Percentiles rank a stretch among this genome's conserved stretches.
Evolutionary conservation across 2,888 invertebrate genomes (phyloP).

Genomic region (Herminia tarsipennalis): DNA sequence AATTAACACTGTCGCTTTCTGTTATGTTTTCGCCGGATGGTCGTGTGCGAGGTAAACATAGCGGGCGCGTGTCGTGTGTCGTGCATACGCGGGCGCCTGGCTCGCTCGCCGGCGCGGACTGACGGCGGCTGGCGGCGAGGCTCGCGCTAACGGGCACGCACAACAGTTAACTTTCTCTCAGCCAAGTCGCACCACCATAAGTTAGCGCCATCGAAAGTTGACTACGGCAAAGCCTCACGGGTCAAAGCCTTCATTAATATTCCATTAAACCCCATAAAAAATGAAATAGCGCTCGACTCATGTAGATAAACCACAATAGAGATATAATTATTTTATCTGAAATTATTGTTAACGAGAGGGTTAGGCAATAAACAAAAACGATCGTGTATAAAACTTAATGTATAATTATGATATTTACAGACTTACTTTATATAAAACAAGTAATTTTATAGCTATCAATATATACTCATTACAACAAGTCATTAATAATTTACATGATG

Average conservation of each 20-base stretch:
- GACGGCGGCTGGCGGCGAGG: slow-evolving; percentile 28
- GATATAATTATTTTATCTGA: background rate
- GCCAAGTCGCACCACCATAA: slow-evolving; percentile 66
- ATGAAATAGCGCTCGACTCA: slow-evolving; percentile 22
- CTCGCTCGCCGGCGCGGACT: slow-evolving; percentile 42
- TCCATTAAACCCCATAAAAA: slow-evolving; percentile 37
- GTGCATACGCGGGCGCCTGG: slow-evolving; percentile 41
- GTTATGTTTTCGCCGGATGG: slow-evolving; percentile 64
- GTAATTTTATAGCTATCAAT: slow-evolving; percentile 84
- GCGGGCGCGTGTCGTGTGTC: slow-evolving; percentile 46
- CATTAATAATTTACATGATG: slow-evolving; percentile 83
- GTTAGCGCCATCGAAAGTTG: slow-evolving; percentile 81
- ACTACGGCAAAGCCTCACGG: slow-evolving; percentile 66
- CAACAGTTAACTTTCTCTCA: slow-evolving; percentile 85
- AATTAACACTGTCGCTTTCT: slow-evolving; percentile 76
- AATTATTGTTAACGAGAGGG: slow-evolving; percentile 5
- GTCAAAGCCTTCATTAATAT: slow-evolving; percentile 75
- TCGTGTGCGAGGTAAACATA: slow-evolving; percentile 62
- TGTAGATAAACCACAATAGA: slow-evolving; percentile 10
- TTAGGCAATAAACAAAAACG: slow-evolving; percentile 75
- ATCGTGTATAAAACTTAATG: slow-evolving; percentile 84
- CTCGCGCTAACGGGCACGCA: slow-evolving; percentile 77
- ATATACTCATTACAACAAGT: slow-evolving; percentile 84
- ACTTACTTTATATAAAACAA: slow-evolving; percentile 85
- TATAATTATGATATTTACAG: slow-evolving; percentile 85